Base-by-base conservation (phyloP, 2,113 vertebrate species). In the Gallinago jamesoni region DNA sequence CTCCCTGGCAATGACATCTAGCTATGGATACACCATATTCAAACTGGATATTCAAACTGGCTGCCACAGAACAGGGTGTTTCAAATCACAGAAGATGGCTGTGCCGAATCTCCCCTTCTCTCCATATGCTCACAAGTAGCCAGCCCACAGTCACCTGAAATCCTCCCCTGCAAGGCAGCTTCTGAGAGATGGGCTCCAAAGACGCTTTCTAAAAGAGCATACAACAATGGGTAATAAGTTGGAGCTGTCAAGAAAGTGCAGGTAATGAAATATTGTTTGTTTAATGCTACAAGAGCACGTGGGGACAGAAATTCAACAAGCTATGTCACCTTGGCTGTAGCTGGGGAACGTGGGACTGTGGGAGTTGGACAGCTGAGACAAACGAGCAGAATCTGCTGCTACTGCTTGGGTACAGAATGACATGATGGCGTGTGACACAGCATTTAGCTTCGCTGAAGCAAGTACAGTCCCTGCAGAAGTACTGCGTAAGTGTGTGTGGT, bases 401-500 rank as follows among this genome's bases (percentile, higher is more conserved):
- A 6, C 63, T 55, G 80, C 73, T 31, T 12, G 48, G 35, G 57
- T 57, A 74, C 82, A 43, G 73, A 35, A 73, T 33, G 84, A 48
- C 75, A 43, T 0, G 13, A 37, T 50, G 57, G 74, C 1, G 1
- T 8, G 48, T 45, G 66, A 25, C 74, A 68, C 12, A 30, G 78
- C 50, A 24, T 39, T n/a, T 12, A 86, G 93, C 74, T 76, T 25
- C 6, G 37, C 57, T 82, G 81, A 28, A 66, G 66, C 77, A 68
- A 76, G 84, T 10, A 14, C 67, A 69, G 50, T 18, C 74, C 81
- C 75, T 76, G 90, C 59, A 92, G 74, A 53, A 70, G 63, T 8
- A 28, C 63, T 22, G 70, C 1, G 7, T 22, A 30, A 43, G 48
- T 0, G 9, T 1, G 16, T 0, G 1, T 60, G 57, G 45, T 18